A percentile compares a stretch with the other conserved stretches of the same genome.
phyloP scores from a whole-genome alignment of 2,888 invertebrate genomes.

The Hermaeophaga mercurialis region DNA sequence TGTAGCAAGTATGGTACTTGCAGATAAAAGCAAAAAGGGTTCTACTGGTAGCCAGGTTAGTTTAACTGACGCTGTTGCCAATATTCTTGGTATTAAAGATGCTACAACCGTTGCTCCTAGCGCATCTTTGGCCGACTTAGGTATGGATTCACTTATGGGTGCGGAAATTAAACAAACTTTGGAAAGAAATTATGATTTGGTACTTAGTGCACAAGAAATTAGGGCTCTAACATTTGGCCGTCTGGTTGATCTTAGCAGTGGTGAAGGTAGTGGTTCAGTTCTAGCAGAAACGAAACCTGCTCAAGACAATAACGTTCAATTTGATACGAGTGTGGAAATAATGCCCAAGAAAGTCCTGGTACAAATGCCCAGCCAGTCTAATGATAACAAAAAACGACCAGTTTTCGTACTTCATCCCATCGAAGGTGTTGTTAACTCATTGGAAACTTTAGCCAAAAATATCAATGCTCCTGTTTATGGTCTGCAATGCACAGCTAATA shows the following conservation, averaged over 20 bases:
- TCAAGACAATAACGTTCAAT: conserved; percentile 62
- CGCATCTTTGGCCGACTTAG: conserved; percentile 88
- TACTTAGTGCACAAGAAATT: conserved; percentile 90
- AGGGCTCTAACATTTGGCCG: conserved; percentile 80
- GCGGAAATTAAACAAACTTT: conserved; percentile 97
- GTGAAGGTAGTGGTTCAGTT: conserved; percentile 38
- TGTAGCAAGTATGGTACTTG: conserved; percentile 82
- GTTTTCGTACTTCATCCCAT: conserved; percentile 84
- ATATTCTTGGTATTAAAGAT: conserved; percentile 91
- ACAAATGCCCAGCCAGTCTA: conserved; percentile 66
- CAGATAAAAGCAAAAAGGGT: conserved; percentile 76
- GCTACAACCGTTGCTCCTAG: conserved; percentile 74
- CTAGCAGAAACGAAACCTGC: conserved; percentile 41
- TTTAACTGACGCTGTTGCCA: conserved; percentile 80
- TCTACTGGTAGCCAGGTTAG: conserved; percentile 64
- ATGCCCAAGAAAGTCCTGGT: conserved; percentile 77
- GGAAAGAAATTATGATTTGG: conserved; percentile 90
- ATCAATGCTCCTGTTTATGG: conserved; percentile 82
- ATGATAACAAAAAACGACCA: conserved; percentile 56
- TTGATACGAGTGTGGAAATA: conserved; percentile 62
- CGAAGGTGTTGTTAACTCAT: conserved; percentile 79
- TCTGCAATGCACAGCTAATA: conserved; percentile 82
- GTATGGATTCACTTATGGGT: conserved; percentile 98
- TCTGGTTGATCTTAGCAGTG: conserved; percentile 64
- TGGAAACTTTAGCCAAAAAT: conserved; percentile 73